phyloP scores from a whole-genome alignment of 2,888 invertebrate species.

The Coenonympha arcania region DNA sequence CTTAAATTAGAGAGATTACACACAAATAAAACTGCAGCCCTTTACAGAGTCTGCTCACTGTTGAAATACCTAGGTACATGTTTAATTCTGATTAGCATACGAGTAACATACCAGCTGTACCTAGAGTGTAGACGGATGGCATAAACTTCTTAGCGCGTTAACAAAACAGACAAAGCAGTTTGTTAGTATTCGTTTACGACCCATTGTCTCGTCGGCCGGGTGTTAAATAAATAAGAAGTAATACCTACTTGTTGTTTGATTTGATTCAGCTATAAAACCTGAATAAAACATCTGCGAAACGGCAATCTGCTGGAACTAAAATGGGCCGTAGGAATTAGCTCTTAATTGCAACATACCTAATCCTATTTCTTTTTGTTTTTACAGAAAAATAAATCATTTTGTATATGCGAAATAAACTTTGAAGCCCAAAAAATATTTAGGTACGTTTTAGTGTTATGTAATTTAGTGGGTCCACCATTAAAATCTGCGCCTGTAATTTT shows the following conservation, averaged over 20 bases:
- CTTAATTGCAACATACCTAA: too few relatives aligned
- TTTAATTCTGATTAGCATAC: neutral
- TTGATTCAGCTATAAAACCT: conserved; percentile 23
- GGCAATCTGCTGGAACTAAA: conserved; percentile 42
- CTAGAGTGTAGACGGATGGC: neutral
- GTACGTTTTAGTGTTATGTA: too few relatives aligned
- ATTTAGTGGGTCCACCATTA: too few relatives aligned
- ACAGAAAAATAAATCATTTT: too few relatives aligned
- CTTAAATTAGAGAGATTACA: too few relatives aligned
- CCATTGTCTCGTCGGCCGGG: conserved; percentile 17
- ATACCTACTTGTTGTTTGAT: conserved; percentile 21
- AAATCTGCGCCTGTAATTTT: too few relatives aligned
- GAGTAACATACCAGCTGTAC: neutral
- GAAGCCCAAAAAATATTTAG: too few relatives aligned
- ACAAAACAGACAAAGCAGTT: conserved; percentile 15
- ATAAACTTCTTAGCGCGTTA: conserved; percentile 6
- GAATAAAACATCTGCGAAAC: conserved; percentile 27
- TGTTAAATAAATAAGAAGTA: conserved; percentile 26
- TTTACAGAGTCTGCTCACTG: neutral
- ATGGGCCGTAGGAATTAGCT: too few relatives aligned
- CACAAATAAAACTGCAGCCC: neutral
- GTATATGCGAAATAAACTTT: too few relatives aligned
- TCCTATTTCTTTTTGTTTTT: too few relatives aligned
- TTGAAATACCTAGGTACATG: neutral
- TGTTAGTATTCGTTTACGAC: conserved; percentile 22